Evolutionary conservation across 1,140 invertebrate genomes (phyloP), one percentile per base, ranked within the genome.

Genomic region (Luehdorfia chinensis): DNA sequence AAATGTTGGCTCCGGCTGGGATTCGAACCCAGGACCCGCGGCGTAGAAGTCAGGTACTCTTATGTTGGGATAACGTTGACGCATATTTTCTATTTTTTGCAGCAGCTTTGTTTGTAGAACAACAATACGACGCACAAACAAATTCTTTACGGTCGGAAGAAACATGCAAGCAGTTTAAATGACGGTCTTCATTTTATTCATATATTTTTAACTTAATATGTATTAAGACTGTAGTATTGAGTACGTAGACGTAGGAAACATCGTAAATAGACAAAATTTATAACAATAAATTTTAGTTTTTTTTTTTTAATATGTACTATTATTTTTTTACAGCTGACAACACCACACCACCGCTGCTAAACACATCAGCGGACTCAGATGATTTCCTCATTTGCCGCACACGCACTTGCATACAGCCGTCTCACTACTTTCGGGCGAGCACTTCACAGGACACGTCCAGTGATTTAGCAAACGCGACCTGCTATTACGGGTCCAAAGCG

Each of bases 381-480:
- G 78, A 83, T 12, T 49, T 75, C 9, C 81, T 77, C 44, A 63
- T 72, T 13, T 85, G 81, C 45, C 71, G 69, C 31, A 85, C 81
- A 8, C 62, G 81, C 19, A 75, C 69, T 19, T 85, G 81, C 58
- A 72, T 79, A 4, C 76, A 80, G 47, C 81, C 81, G 1, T 81
- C 81, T 6, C 81, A 85, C 39, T 79, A 83, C 49, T 79, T 76
- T 57, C 68, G 65, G 11, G 60, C 67, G 1, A 53, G 32, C 31
- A 62, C 64, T 0, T 53, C 67, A 7, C 56, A 49, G 30, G 74
- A 70, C 18, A 55, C 33, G 32, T 44, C 58, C 9, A 23, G 34
- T 12, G 56, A 47, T 9, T 34, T 50, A 0, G 54, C 62, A 12
- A 52, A 55, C 44, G 61, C 66, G 25, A 67, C 69, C 1, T 85